These are phyloP conservation scores for Picus viridis DNA, from an alignment of 2,797 vertebrate species.

Conservation along the genomic window DNA sequence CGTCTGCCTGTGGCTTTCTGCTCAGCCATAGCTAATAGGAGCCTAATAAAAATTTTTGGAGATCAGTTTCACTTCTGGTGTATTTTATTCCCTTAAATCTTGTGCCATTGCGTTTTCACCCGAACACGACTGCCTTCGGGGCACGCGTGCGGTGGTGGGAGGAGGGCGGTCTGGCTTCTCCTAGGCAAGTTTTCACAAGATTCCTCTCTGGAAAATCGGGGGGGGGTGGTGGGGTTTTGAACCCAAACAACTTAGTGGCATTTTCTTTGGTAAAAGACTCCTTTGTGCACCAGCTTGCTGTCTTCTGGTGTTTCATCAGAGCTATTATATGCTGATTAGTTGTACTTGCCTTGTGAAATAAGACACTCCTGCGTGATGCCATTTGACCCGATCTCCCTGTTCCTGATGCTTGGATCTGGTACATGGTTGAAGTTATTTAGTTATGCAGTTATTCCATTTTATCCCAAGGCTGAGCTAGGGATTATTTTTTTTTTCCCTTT, in stretches of 20 bases:
- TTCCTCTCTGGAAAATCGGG: not conserved
- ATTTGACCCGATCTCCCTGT: not conserved
- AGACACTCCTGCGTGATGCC: not conserved
- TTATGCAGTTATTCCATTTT: not conserved
- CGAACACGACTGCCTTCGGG: not conserved
- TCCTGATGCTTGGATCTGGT: not conserved
- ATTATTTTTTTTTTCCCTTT: rapidly evolving
- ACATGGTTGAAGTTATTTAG: not conserved
- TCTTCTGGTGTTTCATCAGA: slow-evolving; percentile 4
- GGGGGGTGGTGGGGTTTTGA: too few species aligned
- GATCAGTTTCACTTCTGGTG: not conserved
- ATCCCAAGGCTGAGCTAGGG: not conserved
- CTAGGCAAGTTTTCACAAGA: not conserved
- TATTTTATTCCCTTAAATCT: not conserved
- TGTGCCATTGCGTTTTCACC: not conserved
- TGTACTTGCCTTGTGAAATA: slow-evolving; percentile 23
- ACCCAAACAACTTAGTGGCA: not conserved
- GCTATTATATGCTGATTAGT: slow-evolving; percentile 15
- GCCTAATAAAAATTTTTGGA: not conserved
- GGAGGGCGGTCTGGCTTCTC: not conserved
- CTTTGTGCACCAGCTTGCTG: slow-evolving; percentile 13
- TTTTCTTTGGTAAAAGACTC: not conserved
- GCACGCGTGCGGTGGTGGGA: rapidly evolving
- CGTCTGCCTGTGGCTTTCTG: not conserved
- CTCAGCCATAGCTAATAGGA: not conserved